A percentile compares a stretch with the other conserved stretches of the same genome.
phyloP scores from a whole-genome alignment of 2,797 vertebrate species.

The Channa striata region DNA sequence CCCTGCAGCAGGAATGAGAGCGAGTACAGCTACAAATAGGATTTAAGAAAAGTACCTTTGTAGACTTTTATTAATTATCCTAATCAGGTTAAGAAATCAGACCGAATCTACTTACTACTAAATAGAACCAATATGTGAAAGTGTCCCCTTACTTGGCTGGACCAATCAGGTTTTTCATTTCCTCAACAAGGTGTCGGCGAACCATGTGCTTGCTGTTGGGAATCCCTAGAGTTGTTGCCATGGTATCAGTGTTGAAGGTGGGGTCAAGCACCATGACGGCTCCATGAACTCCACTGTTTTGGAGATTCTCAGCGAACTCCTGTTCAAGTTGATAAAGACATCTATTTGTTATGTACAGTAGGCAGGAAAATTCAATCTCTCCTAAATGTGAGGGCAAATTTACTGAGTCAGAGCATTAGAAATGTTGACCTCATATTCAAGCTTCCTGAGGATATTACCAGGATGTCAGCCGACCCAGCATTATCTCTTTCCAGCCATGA shows the following conservation, averaged over 20 bases:
- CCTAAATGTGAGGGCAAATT: not conserved
- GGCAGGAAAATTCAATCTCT: too few relatives aligned
- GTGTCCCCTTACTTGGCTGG: conserved; percentile 79
- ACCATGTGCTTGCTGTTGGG: conserved; percentile 89
- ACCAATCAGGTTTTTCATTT: conserved; percentile 86
- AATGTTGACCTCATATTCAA: conserved; percentile 18
- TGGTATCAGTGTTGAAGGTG: conserved; percentile 88
- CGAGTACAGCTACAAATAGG: not conserved
- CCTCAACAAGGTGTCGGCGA: conserved; percentile 88
- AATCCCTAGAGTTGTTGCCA: conserved; percentile 89
- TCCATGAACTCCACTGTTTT: conserved; percentile 88
- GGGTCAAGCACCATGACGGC: conserved; percentile 90
- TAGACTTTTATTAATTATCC: not conserved
- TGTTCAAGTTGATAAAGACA: conserved; percentile 50
- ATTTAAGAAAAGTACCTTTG: conserved; percentile 10
- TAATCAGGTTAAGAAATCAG: not conserved
- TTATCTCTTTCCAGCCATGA: conserved; percentile 40
- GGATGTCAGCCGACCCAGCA: conserved; percentile 17
- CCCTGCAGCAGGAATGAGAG: conserved; percentile 58
- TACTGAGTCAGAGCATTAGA: conserved; percentile 11
- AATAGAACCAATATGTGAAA: not conserved
- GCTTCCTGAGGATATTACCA: conserved; percentile 35
- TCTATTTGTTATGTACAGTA: too few relatives aligned
- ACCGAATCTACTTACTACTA: not conserved
- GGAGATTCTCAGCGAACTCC: conserved; percentile 89